A percentile compares a stretch with the other conserved stretches of the same genome.
Evolutionary conservation across 2,797 vertebrate species (phyloP).

Genomic region (Vespertilio murinus): DNA sequence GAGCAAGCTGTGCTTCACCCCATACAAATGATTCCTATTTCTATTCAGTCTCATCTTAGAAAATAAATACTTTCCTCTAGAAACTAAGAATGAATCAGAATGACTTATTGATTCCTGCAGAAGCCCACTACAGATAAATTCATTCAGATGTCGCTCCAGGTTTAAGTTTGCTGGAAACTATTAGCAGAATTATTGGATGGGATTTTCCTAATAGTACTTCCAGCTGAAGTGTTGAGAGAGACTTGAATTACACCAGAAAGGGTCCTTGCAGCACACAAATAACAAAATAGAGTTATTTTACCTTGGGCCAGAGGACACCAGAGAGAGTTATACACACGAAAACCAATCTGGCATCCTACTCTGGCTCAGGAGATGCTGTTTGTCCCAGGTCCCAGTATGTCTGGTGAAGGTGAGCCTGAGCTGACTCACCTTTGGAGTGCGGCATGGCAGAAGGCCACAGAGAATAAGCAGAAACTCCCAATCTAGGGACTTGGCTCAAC

Average conservation of each 20-base stretch:
- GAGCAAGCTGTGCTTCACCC: neutral
- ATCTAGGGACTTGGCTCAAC: neutral
- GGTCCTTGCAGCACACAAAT: neutral
- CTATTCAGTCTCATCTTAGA: constrained; percentile 47
- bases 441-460: neutral
- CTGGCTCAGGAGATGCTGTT: neutral
- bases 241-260: constrained; percentile 63
- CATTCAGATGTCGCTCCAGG: constrained; percentile 59
- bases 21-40: constrained; percentile 54
- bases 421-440: neutral
- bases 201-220: constrained; percentile 66
- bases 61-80: constrained; percentile 70
- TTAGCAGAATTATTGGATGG: constrained; percentile 67
- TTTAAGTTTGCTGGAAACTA: constrained; percentile 66
- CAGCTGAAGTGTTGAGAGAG: constrained; percentile 61
- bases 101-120: constrained; percentile 67
- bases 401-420: neutral
- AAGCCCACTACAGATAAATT: constrained; percentile 67
- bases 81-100: constrained; percentile 69
- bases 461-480: neutral
- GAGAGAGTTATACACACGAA: neutral
- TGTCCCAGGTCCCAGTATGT: neutral
- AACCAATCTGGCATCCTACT: constrained; percentile 4
- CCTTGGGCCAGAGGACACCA: constrained; percentile 3
- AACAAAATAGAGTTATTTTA: constrained; percentile 59